Base-by-base conservation (phyloP, 92 coral and sea anemone species). In the Epizoanthus rinbou region DNA sequence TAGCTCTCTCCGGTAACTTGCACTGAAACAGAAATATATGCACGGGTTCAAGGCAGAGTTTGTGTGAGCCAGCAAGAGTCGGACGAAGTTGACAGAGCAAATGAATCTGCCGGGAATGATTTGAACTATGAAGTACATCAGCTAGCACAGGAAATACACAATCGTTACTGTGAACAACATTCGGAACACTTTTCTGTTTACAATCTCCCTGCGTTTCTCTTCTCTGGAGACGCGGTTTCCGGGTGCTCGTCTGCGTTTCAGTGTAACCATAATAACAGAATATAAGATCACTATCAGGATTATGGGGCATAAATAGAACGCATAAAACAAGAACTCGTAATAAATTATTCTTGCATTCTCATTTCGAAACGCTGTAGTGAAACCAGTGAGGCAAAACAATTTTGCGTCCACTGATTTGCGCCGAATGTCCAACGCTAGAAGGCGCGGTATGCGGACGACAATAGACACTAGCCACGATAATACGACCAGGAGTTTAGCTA, bases 71-170 rank as follows among this genome's bases (percentile, higher is more conserved):
- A 76, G 56, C 18, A 76, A 28, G 24, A 76, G 67, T 6, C 81
- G 81, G 5, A 76, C 24, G n/a, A 76, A 59, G 11, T 76, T 35
- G 5, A 76, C 66, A n/a, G 81, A 58, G 24, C 81, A 76, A 9
- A 37, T 58, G 57, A 76, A 76, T 21, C 23, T 39, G 31, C 14
- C n/a, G 35, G 45, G 24, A 0, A 58, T 18, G 11, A 76, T 58
- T 56, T 76, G 67, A 43, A 76, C 1, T 31, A 59, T 35, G 53
- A 76, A 76, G 23, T 76, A 76, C 81, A 76, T 76, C 54, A 76
- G 13, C 81, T 69, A 76, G 13, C 81, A 76, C 81, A 76, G 8
- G 23, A 76, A 28, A 19, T 59, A 76, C 69, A 76, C 59, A 8
- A 25, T 37, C n/a, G 81, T 76, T 8, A 76, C 81, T 8, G 56